Conservation (phyloP, 2,888 invertebrate species). For the Pterostichus niger region DNA sequence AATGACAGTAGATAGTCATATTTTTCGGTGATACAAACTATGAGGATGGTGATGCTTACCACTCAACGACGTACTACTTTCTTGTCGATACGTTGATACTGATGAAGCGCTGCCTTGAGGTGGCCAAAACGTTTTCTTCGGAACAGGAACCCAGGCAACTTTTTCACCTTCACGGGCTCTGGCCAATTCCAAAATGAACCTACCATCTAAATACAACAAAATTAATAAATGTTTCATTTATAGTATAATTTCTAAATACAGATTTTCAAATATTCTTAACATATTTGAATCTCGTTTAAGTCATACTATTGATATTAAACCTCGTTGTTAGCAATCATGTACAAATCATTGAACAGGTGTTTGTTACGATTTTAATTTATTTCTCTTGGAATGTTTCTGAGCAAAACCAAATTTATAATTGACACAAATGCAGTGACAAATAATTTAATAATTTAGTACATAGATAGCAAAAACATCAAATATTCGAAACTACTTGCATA, state of each 20-base stretch:
- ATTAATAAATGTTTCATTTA: neutral
- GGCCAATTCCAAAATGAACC: conserved; percentile 92
- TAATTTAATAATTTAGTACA: no score
- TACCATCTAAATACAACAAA: conserved; percentile 84
- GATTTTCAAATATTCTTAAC: no score
- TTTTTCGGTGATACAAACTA: neutral
- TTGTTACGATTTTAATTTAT: no score
- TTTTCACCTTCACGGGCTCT: conserved; percentile 88
- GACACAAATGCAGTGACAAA: no score
- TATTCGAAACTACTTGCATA: neutral
- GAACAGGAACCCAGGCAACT: conserved; percentile 93
- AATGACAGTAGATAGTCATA: conserved; percentile 1
- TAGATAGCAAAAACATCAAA: no score
- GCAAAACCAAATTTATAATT: no score
- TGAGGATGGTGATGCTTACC: conserved; percentile 78
- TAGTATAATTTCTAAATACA: no score
- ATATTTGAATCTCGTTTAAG: no score
- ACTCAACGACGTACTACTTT: conserved; percentile 90
- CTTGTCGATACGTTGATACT: conserved; percentile 81
- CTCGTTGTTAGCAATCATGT: neutral
- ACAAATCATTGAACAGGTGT: neutral
- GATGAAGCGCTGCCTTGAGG: conserved; percentile 84
- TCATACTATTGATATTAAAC: no score
- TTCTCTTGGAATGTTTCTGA: no score
- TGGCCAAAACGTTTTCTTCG: conserved; percentile 93